Conservation (phyloP, 2,888 invertebrate genomes). For the Seira ritae region DNA sequence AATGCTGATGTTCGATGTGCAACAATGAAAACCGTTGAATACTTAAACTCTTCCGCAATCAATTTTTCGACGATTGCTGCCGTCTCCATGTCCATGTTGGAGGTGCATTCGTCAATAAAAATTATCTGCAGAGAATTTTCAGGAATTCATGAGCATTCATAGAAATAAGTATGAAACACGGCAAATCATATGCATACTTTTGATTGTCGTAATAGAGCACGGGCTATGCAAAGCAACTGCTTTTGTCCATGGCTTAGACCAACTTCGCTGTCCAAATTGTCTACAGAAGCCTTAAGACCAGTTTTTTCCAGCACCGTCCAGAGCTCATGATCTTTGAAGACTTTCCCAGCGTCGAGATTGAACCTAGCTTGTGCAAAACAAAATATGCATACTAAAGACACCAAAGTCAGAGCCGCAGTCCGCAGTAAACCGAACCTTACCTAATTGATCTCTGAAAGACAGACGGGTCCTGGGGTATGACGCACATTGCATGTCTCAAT, state of each 20-base stretch:
- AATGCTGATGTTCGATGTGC: slow-evolving; percentile 71
- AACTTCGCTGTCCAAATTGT: slow-evolving; percentile 77
- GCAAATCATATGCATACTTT: slow-evolving; percentile 76
- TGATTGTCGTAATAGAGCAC: slow-evolving; percentile 79
- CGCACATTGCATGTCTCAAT: slow-evolving; percentile 78
- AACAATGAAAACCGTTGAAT: slow-evolving; percentile 70
- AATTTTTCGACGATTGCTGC: slow-evolving; percentile 68
- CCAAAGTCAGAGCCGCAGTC: not conserved
- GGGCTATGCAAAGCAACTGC: slow-evolving; percentile 81
- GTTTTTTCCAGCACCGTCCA: slow-evolving; percentile 78
- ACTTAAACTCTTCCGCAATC: slow-evolving; percentile 67
- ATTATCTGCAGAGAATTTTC: slow-evolving; percentile 55
- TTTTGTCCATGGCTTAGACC: slow-evolving; percentile 80
- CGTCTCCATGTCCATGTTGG: slow-evolving; percentile 71
- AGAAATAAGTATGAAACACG: not conserved
- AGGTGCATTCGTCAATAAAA: slow-evolving; percentile 73
- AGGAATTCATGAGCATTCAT: slow-evolving; percentile 8
- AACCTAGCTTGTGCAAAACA: slow-evolving; percentile 76
- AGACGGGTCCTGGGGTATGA: slow-evolving; percentile 82
- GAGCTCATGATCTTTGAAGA: slow-evolving; percentile 75
- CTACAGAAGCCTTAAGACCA: slow-evolving; percentile 76
- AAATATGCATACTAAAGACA: not conserved
- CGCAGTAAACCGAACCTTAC: slow-evolving; percentile 5
- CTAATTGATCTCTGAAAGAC: slow-evolving; percentile 78
- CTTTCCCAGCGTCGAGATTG: slow-evolving; percentile 77